A percentile compares a stretch with the other conserved stretches of the same genome.
These are phyloP conservation scores for Baronia brevicornis DNA, from an alignment of 2,888 invertebrate species.

Conservation along the genomic window DNA sequence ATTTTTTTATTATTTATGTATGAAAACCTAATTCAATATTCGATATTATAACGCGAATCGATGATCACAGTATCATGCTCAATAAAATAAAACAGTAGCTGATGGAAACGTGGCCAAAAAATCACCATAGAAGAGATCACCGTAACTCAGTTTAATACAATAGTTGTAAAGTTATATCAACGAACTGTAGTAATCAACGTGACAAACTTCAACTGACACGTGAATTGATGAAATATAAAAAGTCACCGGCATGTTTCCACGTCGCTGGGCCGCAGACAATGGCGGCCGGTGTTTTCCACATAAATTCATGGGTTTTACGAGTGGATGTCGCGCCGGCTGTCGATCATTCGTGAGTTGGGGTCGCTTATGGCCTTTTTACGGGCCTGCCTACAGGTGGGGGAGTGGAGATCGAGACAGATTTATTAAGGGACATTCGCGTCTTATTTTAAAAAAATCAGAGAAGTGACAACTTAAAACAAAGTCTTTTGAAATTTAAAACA, in stretches of 20 bases:
- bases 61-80: too few species aligned
- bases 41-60: too few species aligned
- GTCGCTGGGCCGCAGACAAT: slow-evolving; percentile 5
- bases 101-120: too few species aligned
- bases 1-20: too few species aligned
- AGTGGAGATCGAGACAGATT: slow-evolving; percentile 5
- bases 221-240: neutral
- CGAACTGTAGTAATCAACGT: too few species aligned
- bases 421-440: slow-evolving; percentile 7
- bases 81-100: too few species aligned
- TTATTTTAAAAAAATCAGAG: neutral
- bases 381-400: slow-evolving; percentile 28
- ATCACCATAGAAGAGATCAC: too few species aligned
- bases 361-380: slow-evolving; percentile 41
- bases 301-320: slow-evolving; percentile 55
- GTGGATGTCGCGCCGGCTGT: slow-evolving; percentile 14
- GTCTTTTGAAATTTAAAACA: neutral
- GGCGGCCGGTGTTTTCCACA: slow-evolving; percentile 21
- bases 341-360: slow-evolving; percentile 10
- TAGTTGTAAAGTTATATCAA: too few species aligned
- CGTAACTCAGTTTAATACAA: too few species aligned
- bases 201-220: too few species aligned
- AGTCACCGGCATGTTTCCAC: neutral
- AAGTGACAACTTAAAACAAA: neutral
- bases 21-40: too few species aligned